Evolutionary conservation across 2,888 invertebrate genomes (phyloP), one percentile per base, ranked within the genome.

Genomic region (Phanerotoma sp.): DNA sequence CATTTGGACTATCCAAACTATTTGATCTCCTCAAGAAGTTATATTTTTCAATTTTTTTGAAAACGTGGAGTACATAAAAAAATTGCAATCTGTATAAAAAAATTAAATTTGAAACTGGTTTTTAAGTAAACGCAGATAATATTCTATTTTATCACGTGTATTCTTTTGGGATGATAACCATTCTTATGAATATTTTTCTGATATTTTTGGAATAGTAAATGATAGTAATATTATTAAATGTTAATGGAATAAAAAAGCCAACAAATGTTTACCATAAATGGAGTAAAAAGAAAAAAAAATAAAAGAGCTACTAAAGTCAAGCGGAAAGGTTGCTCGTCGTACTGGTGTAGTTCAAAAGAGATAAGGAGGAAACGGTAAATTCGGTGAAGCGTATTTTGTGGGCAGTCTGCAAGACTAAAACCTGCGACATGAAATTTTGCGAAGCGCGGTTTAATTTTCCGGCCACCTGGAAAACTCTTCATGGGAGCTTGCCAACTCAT

Each of bases 381-480:
- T 68, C 60, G 53, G 54, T 51, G 62, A 60, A 62, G 64, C 67
- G 64, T 62, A 65, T 63, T 62, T 56, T 52, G 47, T 45, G 40
- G 40, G 35, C 47, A 41, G 41, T 48, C 38, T 41, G 25, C 22
- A 32, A 10, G 28, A 32, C 20, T 7, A 41, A 5, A 44, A 46
- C 20, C 37, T n/a, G 21, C 30, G 25, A 50, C 21, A 47, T 28
- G 20, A 47, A 40, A 44, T 41, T 56, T 50, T 49, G 46, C 55
- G 62, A 58, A 64, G 60, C n/a, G n/a, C 64, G 62, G 66, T 64
- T 68, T 68, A 69, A 69, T 69, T 68, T 67, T 61, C 58, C 60
- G 62, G 56, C 67, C 67, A 65, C 61, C 68, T 66, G 66, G 62
- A 66, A 67, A 63, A 57, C 65, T 63, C 65, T 10, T 40, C 33